Conservation (phyloP, 2,888 invertebrate genomes). For the Synanthedon myopaeformis region DNA sequence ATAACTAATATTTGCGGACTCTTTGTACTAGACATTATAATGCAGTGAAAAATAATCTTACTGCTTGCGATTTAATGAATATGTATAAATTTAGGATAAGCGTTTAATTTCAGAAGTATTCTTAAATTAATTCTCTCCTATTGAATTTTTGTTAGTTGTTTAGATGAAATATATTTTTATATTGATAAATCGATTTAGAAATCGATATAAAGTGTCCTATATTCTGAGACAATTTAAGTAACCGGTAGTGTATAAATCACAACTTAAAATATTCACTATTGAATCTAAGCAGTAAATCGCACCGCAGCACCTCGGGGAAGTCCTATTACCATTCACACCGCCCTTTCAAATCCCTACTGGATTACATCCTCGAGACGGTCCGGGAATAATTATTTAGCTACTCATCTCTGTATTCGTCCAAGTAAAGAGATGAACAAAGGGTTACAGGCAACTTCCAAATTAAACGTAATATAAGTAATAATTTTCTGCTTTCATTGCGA, state of each 20-base stretch:
- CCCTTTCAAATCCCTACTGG: conserved; percentile 63
- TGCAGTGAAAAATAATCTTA: no score
- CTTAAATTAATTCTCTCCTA: no score
- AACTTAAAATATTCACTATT: conserved; percentile 67
- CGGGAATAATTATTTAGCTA: conserved; percentile 67
- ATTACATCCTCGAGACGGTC: conserved; percentile 62
- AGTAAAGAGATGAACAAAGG: conserved; percentile 35
- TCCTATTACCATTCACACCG: conserved; percentile 67
- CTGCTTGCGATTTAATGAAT: no score
- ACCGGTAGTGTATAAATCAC: conserved; percentile 50
- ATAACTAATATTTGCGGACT: no score
- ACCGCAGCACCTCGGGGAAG: conserved; percentile 59
- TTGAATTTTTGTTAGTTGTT: no score
- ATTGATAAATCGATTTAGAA: no score
- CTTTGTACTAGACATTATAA: no score
- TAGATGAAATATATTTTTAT: no score
- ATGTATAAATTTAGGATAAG: no score
- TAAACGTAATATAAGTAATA: conserved; percentile 22
- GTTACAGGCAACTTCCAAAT: conserved; percentile 20
- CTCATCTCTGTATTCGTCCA: conserved; percentile 34
- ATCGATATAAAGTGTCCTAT: background rate
- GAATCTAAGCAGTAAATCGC: conserved; percentile 68
- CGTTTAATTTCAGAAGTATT: no score
- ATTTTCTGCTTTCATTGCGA: conserved; percentile 9
- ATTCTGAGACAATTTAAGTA: conserved; percentile 23